phyloP scores from a whole-genome alignment of 2,888 invertebrate genomes.

The Xanthia togata region DNA sequence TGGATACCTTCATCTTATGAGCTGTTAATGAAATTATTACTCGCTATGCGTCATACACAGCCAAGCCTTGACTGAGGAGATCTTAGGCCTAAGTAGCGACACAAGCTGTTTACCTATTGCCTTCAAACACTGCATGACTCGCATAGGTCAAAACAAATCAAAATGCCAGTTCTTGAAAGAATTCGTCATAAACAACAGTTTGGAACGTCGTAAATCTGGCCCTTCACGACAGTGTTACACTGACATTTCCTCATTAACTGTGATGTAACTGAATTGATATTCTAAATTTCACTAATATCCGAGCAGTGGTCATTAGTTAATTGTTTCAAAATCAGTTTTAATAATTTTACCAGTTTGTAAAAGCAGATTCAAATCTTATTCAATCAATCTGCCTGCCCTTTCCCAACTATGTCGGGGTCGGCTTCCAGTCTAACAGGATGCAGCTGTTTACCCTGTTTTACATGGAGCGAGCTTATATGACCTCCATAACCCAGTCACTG shows the following conservation, averaged over 20 bases:
- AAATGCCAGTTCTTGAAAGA: constrained; percentile 38
- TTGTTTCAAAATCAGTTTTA: constrained; percentile 36
- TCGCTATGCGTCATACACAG: not conserved
- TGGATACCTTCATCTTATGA: constrained; percentile 9
- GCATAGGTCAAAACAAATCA: constrained; percentile 31
- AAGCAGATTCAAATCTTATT: constrained; percentile 9
- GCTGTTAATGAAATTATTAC: constrained; percentile 42
- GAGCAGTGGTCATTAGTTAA: constrained; percentile 16
- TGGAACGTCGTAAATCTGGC: constrained; percentile 49
- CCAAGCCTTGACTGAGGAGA: constrained; percentile 5
- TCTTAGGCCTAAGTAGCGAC: constrained; percentile 29
- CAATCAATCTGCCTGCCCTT: no score
- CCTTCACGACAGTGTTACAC: constrained; percentile 53
- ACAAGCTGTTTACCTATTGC: constrained; percentile 41
- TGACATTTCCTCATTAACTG: constrained; percentile 20
- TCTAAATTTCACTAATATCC: constrained; percentile 34
- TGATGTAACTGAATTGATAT: constrained; percentile 56
- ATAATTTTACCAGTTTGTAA: constrained; percentile 37
- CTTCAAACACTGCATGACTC: constrained; percentile 19
- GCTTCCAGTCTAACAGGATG: no score
- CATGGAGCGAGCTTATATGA: no score
- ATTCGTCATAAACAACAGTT: constrained; percentile 35
- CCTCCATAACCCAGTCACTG: no score
- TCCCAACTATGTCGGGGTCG: no score
- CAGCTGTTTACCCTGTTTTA: no score